Percentiles rank a stretch among this genome's conserved stretches.
Conservation (phyloP, 1,140 invertebrate genomes). For the Zaprionus tsacasi region DNA sequence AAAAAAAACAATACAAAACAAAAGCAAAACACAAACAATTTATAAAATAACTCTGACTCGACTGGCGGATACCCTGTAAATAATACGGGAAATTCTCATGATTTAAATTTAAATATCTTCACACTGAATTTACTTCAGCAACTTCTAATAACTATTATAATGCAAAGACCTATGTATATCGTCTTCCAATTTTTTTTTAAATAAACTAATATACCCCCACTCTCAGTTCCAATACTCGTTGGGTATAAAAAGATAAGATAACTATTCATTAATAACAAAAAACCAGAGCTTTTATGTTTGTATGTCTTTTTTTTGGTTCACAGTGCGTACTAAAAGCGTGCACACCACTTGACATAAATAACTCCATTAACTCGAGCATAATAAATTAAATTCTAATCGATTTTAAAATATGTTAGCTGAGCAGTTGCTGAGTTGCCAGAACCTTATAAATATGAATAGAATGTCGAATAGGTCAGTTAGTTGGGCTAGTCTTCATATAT, state of each 20-base stretch:
- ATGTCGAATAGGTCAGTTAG: not conserved
- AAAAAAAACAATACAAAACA: not conserved
- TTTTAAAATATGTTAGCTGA: not conserved
- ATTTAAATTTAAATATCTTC: no score
- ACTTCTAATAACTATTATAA: no score
- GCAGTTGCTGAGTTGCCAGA: not conserved
- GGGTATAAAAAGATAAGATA: slow-evolving; percentile 52
- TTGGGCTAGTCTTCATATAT: not conserved
- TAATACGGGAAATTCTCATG: no score
- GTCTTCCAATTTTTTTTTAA: no score
- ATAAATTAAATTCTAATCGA: slow-evolving; percentile 10
- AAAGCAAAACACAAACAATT: slow-evolving; percentile 19
- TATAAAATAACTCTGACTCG: not conserved
- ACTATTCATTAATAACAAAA: slow-evolving; percentile 43
- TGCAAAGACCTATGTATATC: no score
- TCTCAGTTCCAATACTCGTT: not conserved
- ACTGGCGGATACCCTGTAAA: not conserved
- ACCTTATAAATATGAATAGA: not conserved
- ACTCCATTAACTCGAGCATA: not conserved
- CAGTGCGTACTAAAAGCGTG: slow-evolving; percentile 35
- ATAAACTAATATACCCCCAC: no score
- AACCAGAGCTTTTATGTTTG: slow-evolving; percentile 16
- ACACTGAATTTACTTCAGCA: no score
- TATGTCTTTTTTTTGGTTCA: slow-evolving; percentile 11
- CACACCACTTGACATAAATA: slow-evolving; percentile 4